These are phyloP conservation scores for Siphamia tubifer DNA, from an alignment of 2,113 vertebrate genomes.

Conservation along the genomic window DNA sequence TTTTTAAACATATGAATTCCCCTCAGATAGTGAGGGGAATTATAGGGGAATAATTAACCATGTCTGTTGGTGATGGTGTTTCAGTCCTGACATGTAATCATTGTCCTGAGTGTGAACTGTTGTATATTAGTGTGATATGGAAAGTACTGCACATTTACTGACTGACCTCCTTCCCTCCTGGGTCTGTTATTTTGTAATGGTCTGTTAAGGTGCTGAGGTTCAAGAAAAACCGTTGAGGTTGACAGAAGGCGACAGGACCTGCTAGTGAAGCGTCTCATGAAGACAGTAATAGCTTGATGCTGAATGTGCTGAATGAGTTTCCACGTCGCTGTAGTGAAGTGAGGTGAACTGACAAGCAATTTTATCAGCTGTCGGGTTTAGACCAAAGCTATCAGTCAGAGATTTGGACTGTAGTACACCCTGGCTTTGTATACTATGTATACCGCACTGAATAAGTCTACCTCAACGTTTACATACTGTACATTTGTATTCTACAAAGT, in stretches of 20 bases:
- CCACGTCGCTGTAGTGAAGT: neutral
- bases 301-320: neutral
- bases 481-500: too few species aligned
- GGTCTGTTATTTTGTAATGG: neutral
- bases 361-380: neutral
- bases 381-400: neutral
- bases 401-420: neutral
- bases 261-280: neutral
- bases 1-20: too few species aligned
- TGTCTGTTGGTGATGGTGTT: too few species aligned
- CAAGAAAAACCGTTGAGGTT: neutral
- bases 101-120: conserved; percentile 2
- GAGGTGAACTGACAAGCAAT: neutral
- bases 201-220: neutral
- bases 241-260: neutral
- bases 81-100: too few species aligned
- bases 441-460: too few species aligned
- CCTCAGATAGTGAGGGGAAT: too few species aligned
- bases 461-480: too few species aligned
- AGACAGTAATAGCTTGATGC: neutral
- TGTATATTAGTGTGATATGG: neutral
- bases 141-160: neutral
- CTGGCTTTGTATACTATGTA: too few species aligned
- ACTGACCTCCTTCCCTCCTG: neutral
- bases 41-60: too few species aligned